Conservation (phyloP, 2,888 invertebrate species). For the Norana najaformis region DNA sequence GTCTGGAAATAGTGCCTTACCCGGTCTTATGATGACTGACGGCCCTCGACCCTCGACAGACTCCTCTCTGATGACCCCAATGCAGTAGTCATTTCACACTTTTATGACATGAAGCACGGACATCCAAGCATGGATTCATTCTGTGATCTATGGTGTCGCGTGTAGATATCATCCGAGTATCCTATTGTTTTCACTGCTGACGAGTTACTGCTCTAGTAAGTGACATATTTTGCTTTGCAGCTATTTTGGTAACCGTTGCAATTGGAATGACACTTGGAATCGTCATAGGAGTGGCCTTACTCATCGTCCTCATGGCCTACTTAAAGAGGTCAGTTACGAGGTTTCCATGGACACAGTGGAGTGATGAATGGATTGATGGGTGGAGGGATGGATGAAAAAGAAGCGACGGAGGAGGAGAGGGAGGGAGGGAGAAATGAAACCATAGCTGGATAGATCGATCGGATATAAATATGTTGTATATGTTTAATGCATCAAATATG, state of each 20-base stretch:
- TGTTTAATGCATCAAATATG: too few species aligned
- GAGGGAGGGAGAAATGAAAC: not conserved
- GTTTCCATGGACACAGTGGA: not conserved
- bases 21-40: too few species aligned
- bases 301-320: not conserved
- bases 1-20: not conserved
- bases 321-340: not conserved
- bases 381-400: not conserved
- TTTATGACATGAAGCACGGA: too few species aligned
- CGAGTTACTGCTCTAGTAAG: not conserved
- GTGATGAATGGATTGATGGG: not conserved
- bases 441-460: not conserved
- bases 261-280: constrained; percentile 24
- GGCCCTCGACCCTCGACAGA: too few species aligned
- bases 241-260: constrained; percentile 7
- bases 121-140: too few species aligned
- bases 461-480: not conserved
- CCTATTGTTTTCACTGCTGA: not conserved
- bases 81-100: too few species aligned
- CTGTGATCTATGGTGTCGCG: not conserved
- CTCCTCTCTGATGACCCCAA: too few species aligned
- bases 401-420: not conserved
- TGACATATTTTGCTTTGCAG: not conserved
- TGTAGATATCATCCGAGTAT: not conserved
- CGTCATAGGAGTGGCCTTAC: constrained; percentile 22